phyloP scores from a whole-genome alignment of 2,113 vertebrate species.

The Rhinichthys klamathensis region DNA sequence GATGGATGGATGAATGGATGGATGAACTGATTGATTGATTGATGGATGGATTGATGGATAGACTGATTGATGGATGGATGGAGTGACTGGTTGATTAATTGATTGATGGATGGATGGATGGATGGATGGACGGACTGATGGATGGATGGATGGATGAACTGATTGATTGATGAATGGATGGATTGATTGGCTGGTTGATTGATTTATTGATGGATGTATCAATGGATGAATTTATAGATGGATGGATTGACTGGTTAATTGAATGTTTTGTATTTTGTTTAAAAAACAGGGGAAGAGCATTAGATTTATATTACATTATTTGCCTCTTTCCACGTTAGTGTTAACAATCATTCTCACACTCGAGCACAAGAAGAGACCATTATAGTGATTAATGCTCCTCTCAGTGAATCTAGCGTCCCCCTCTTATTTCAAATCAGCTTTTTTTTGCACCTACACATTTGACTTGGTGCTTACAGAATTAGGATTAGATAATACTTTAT shows the following conservation, averaged over 20 bases:
- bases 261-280: background rate
- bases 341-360: background rate
- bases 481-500: background rate
- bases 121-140: rapidly evolving
- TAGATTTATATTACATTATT: background rate
- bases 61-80: rapidly evolving
- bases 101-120: rapidly evolving
- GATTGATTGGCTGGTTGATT: too few relatives aligned
- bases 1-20: too few relatives aligned
- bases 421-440: background rate
- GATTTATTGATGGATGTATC: too few relatives aligned
- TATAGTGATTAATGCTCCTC: background rate
- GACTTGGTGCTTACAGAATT: background rate
- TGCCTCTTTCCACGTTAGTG: background rate
- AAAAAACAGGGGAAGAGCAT: background rate
- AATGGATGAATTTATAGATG: too few relatives aligned
- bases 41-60: too few relatives aligned
- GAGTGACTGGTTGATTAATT: rapidly evolving
- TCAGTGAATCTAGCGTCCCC: background rate
- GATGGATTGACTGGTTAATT: too few relatives aligned
- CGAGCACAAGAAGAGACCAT: too few relatives aligned
- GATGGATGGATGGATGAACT: too few relatives aligned
- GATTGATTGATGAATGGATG: too few relatives aligned
- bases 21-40: too few relatives aligned
- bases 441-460: background rate